Base-by-base conservation (phyloP, 2,888 invertebrate genomes). In the Toxonevra muliebris region DNA sequence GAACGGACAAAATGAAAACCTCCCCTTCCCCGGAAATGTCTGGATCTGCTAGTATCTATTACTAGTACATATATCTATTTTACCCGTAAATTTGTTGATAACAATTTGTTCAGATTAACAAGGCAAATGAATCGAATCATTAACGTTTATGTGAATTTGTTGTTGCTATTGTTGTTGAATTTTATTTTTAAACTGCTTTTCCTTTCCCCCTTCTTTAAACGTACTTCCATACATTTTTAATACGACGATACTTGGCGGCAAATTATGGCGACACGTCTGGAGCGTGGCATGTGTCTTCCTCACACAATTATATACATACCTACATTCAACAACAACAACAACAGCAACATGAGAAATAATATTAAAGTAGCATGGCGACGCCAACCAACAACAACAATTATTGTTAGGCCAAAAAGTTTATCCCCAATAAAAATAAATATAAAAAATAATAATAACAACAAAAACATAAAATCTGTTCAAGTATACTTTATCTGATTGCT, bases 251-350 rank as follows among this genome's bases (percentile, higher is more conserved):
- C 67, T 77, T 77, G 80, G 78, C 81, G 77, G 80, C 79, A 80
- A 79, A 80, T 79, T 78, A 76, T 79, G 80, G 80, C 80, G 81
- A 80, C 80, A 80, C 78, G 80, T 80, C 81, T 80, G 76, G 77
- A 77, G 76, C 76, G 76, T 78, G 71, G 5, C 42, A 59, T 65
- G 48, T 48, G 48, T 48, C 48, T 48, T 15, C 48, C 15, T 15
- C 53, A 53, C 19, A 53, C 53, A 53, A 15, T 53, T 19, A 53
- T 19, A 11, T 19, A 52, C 10, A 12, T n/a, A n/a, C n/a, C n/a
- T n/a, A n/a, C n/a, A n/a, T n/a, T n/a, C 45, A 43, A 43, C 12
- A 9, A 43, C 45, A 11, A 12, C 48, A 8, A 30, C 48, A 48
- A 48, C 8, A 20, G 48, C 7, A 30, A 30, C 7, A 30, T 30